A percentile compares a stretch with the other conserved stretches of the same genome.
Conservation (phyloP, 2,888 invertebrate species). For the Phengaris arion region DNA sequence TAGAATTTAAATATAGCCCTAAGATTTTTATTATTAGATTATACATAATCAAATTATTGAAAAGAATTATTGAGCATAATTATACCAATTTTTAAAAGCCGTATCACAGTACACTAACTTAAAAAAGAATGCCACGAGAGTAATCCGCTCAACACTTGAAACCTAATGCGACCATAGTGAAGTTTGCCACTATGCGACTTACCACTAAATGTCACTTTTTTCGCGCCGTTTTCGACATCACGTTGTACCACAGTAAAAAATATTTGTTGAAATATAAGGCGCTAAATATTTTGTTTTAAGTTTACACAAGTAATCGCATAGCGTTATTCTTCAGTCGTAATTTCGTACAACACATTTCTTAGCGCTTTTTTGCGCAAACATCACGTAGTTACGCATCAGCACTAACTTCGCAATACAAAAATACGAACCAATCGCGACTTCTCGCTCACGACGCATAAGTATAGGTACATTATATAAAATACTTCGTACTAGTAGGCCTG, state of each 20-base stretch:
- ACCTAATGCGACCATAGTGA: not conserved
- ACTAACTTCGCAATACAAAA: not conserved
- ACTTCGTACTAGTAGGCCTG: slow-evolving; percentile 48
- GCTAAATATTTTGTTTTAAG: not conserved
- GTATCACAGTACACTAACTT: slow-evolving; percentile 76
- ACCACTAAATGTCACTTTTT: not conserved
- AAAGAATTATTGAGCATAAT: slow-evolving; percentile 67
- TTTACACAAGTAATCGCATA: not conserved
- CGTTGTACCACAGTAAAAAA: no score
- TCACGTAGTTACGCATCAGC: slow-evolving; percentile 7
- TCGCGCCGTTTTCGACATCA: not conserved
- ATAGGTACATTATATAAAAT: slow-evolving; percentile 36
- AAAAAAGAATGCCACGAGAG: slow-evolving; percentile 50
- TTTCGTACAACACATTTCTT: not conserved
- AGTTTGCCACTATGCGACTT: not conserved
- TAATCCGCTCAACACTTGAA: not conserved
- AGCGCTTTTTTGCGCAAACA: not conserved
- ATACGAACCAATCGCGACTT: slow-evolving; percentile 2
- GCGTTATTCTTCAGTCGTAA: not conserved
- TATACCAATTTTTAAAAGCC: slow-evolving; percentile 62
- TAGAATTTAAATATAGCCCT: slow-evolving; percentile 41
- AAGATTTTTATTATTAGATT: slow-evolving; percentile 49
- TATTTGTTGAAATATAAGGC: not conserved
- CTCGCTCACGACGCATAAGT: slow-evolving; percentile 36
- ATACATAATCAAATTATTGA: slow-evolving; percentile 49